These are phyloP conservation scores for Aurelia sp. DNA, from an alignment of 30 jellyfish, hydroid and myxozoan species.

Conservation along the genomic window DNA sequence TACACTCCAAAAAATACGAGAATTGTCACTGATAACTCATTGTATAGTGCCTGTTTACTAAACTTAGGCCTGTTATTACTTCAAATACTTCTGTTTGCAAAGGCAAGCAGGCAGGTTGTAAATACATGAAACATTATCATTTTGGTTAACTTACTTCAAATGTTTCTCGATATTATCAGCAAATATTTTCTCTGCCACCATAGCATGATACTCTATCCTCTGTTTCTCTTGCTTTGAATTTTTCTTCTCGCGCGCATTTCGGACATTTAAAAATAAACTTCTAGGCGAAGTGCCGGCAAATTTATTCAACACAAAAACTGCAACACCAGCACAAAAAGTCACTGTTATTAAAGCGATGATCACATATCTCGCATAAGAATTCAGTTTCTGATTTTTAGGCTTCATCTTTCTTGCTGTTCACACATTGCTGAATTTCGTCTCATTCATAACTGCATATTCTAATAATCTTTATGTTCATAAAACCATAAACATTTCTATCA, in stretches of 20 bases:
- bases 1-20: too few species aligned
- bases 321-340: slow-evolving; percentile 16
- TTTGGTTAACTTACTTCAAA: slow-evolving; percentile 62
- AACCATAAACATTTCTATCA: too few species aligned
- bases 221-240: slow-evolving; percentile 59
- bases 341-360: slow-evolving; percentile 1
- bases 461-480: too few species aligned
- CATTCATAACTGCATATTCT: too few species aligned
- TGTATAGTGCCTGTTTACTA: too few species aligned
- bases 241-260: slow-evolving; percentile 24
- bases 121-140: too few species aligned
- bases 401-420: slow-evolving; percentile 6
- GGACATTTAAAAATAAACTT: not conserved
- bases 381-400: not conserved
- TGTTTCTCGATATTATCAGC: slow-evolving; percentile 79
- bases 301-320: slow-evolving; percentile 20
- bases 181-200: slow-evolving; percentile 79
- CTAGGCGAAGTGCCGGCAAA: slow-evolving; percentile 3
- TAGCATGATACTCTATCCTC: slow-evolving; percentile 73
- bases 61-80: too few species aligned
- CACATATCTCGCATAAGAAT: not conserved
- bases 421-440: too few species aligned
- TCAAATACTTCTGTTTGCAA: not conserved
- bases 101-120: not conserved
- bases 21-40: too few species aligned